Evolutionary conservation across 2,113 vertebrate genomes (phyloP).

Genomic region (Stigmatopora argus): DNA sequence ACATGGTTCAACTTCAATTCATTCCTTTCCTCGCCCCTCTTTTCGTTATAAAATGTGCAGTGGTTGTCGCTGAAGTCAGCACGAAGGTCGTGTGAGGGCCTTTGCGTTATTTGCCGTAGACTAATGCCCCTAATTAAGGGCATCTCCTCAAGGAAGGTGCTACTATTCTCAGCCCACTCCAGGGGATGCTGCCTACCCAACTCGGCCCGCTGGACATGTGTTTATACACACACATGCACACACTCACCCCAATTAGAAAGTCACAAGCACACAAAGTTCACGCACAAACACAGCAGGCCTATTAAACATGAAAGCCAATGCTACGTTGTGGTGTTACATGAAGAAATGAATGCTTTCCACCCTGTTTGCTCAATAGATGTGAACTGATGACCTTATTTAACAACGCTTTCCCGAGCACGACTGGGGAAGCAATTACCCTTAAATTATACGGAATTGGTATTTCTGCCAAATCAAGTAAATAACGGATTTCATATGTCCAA

Average conservation of each 20-base stretch:
- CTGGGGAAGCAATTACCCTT: not conserved
- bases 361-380: constrained; percentile 12
- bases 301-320: constrained; percentile 35
- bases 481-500: not conserved
- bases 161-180: constrained; percentile 55
- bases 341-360: constrained; percentile 22
- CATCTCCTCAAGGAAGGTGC: constrained; percentile 55
- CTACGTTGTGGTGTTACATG: constrained; percentile 12
- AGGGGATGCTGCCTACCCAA: constrained; percentile 43
- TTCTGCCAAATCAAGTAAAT: not conserved
- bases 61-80: constrained; percentile 37
- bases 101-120: constrained; percentile 47
- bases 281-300: constrained; percentile 6
- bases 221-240: not conserved
- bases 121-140: constrained; percentile 65
- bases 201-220: constrained; percentile 38
- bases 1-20: not conserved
- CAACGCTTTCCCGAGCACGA: not conserved
- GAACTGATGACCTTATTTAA: constrained; percentile 18
- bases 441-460: not conserved
- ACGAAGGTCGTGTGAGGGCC: constrained; percentile 46
- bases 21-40: constrained; percentile 8
- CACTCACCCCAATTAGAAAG: constrained; percentile 11
- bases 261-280: not conserved
- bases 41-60: constrained; percentile 29